Conservation (phyloP, 1,140 invertebrate species). For the Anastatus disparis region DNA sequence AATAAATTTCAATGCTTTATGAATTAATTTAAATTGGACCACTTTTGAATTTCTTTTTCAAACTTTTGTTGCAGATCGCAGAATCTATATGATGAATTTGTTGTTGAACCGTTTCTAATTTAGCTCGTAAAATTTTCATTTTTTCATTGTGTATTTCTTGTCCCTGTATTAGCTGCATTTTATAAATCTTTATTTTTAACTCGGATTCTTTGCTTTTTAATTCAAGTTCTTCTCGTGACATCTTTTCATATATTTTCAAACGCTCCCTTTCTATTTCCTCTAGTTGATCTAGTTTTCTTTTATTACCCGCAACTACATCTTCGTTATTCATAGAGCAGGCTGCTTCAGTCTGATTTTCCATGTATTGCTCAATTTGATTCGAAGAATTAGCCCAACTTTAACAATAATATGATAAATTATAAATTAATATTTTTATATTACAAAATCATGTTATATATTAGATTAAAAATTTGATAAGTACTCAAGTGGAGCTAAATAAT, state of each 20-base stretch:
- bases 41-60: constrained; percentile 33
- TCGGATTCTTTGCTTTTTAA: constrained; percentile 25
- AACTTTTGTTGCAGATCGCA: constrained; percentile 21
- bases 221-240: constrained; percentile 14
- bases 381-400: too few relatives aligned
- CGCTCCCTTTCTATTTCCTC: constrained; percentile 1
- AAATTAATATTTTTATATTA: too few relatives aligned
- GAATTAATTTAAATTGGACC: constrained; percentile 26
- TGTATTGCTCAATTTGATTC: not conserved
- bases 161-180: constrained; percentile 12
- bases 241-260: not conserved
- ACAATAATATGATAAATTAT: too few relatives aligned
- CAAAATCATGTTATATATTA: too few relatives aligned
- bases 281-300: constrained; percentile 17
- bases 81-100: constrained; percentile 27
- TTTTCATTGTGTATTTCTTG: constrained; percentile 29
- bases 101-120: not conserved
- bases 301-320: not conserved
- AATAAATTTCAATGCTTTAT: not conserved
- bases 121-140: constrained; percentile 32
- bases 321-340: not conserved
- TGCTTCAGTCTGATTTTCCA: too few relatives aligned
- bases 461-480: too few relatives aligned
- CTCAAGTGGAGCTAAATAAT: too few relatives aligned
- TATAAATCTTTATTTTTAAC: constrained; percentile 23